Base-by-base conservation (phyloP, 2,113 vertebrate species). In the Trichomycterus rosablanca region DNA sequence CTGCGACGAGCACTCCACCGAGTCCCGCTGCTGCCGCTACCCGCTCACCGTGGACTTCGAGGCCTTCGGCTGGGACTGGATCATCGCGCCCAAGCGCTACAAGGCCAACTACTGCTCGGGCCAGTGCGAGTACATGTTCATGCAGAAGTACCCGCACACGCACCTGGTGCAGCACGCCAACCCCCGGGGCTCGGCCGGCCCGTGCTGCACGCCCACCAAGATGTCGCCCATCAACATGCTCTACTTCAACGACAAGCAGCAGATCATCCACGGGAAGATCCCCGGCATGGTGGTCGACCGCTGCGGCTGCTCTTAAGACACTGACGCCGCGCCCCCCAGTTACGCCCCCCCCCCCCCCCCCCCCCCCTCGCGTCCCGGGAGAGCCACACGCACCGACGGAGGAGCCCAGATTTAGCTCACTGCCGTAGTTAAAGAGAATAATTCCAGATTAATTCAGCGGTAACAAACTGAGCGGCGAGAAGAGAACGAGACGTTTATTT, bases 141-240 rank as follows among this genome's bases (percentile, higher is more conserved):
- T 98, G 94, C 95, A 98, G 86, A 97, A 98, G 76, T 98, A 97
- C 73, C 95, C 95, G 0, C 95, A 98, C 73, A 98, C 95, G 64
- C 95, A 98, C 76, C 81, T 98, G 83, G 95, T 98, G 77, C 95
- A 97, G 64, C 94, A 98, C 53, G 94, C 95, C 32, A 98, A 95
- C 70, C 94, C 95, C 2, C 82, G 94, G 23, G 94, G 95, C 73
- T 97, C 95, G 0, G 94, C 94, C 0, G 94, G 94, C 62, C 94
- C 95, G 48, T 98, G 95, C 89, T 98, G 95, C 69, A 97, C 94
- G 10, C 95, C 94, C 11, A 98, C 94, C 83, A 98, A 97, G 89
- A 98, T 98, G 95, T 98, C 95, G 32, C 95, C 95, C 54, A 98
- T 98, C 87, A 97, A 97, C 85, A 98, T 98, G 95, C 91, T 98